Percentiles rank a stretch among this genome's conserved stretches.
These are phyloP conservation scores for Platypus cylindrus DNA, from an alignment of 2,888 invertebrate genomes.

Conservation along the genomic window DNA sequence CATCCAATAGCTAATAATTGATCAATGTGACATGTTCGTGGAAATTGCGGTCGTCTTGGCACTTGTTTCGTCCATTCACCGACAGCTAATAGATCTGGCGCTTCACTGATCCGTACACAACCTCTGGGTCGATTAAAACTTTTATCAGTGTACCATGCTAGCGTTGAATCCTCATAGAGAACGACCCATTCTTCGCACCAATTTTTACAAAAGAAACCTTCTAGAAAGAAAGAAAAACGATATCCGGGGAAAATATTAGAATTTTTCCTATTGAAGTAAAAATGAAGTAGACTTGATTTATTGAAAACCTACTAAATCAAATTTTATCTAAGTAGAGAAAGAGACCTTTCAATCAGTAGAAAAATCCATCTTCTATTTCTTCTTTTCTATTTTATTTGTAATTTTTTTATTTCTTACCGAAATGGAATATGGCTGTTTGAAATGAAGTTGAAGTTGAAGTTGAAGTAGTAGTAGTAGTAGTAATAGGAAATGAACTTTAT, in stretches of 20 bases:
- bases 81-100: conserved; percentile 69
- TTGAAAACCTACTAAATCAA: no score
- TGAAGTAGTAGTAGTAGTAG: no score
- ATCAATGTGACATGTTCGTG: conserved; percentile 51
- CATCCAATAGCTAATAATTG: conserved; percentile 69
- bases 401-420: no score
- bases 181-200: conserved; percentile 82
- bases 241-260: no score
- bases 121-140: conserved; percentile 38
- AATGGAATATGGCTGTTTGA: no score
- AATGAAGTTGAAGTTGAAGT: no score
- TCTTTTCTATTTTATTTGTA: no score
- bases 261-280: no score
- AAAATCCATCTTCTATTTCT: no score
- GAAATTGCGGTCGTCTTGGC: conserved; percentile 58
- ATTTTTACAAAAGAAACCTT: conserved; percentile 64
- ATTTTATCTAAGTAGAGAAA: no score
- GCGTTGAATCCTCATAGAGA: conserved; percentile 71
- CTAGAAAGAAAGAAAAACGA: conserved; percentile 42
- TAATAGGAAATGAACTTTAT: conserved; percentile 7
- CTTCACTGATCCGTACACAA: conserved; percentile 53
- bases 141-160: conserved; percentile 72
- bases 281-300: no score
- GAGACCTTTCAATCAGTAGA: no score
- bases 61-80: conserved; percentile 70